Conservation (phyloP, 2,113 vertebrate species). For the Stigmatopora argus region DNA sequence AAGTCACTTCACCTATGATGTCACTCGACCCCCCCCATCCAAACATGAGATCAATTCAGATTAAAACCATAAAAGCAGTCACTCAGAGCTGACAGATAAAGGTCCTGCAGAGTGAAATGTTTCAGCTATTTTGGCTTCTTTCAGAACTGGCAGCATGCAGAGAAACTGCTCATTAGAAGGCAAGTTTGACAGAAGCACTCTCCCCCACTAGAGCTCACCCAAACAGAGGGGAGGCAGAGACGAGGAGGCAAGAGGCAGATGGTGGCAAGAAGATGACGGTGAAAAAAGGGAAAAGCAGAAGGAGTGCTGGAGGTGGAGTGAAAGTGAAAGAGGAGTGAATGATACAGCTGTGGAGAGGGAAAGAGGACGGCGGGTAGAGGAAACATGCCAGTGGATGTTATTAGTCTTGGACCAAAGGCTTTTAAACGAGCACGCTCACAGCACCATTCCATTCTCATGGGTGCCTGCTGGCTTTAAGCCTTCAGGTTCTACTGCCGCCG, state of each 20-base stretch:
- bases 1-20: slow-evolving; percentile 49
- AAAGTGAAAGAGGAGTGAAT: slow-evolving; percentile 18
- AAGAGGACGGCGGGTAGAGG: slow-evolving; percentile 21
- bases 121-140: slow-evolving; percentile 58
- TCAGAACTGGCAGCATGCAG: slow-evolving; percentile 47
- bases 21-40: background rate
- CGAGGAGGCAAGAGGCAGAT: slow-evolving; percentile 19
- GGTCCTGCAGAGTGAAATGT: slow-evolving; percentile 49
- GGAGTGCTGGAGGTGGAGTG: slow-evolving; percentile 24
- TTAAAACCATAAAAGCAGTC: slow-evolving; percentile 33
- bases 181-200: slow-evolving; percentile 44
- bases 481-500: slow-evolving; percentile 27
- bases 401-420: slow-evolving; percentile 46
- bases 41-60: slow-evolving; percentile 22
- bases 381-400: slow-evolving; percentile 53
- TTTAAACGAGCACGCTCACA: slow-evolving; percentile 59
- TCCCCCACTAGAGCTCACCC: slow-evolving; percentile 32
- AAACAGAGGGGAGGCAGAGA: slow-evolving; percentile 23
- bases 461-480: slow-evolving; percentile 53
- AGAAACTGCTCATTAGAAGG: slow-evolving; percentile 64
- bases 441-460: slow-evolving; percentile 56
- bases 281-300: slow-evolving; percentile 2
- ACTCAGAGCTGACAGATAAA: slow-evolving; percentile 45
- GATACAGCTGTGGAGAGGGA: slow-evolving; percentile 11
- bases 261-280: slow-evolving; percentile 10